Conservation (phyloP, 2,113 vertebrate genomes). For the Sciurus niger region DNA sequence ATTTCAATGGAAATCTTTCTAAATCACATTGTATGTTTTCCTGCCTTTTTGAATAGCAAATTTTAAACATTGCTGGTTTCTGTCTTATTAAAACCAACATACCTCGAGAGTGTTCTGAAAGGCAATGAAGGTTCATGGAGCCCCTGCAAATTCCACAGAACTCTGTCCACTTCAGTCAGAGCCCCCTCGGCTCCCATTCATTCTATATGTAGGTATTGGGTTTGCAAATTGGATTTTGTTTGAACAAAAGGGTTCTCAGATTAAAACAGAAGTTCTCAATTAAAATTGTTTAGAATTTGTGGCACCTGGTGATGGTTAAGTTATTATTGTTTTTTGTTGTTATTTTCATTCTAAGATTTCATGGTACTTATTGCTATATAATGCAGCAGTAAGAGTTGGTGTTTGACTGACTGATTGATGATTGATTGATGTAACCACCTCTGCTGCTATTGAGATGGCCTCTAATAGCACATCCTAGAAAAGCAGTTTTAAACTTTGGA, state of each 20-base stretch:
- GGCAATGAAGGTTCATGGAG: background rate
- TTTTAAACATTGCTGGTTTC: background rate
- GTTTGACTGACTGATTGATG: background rate
- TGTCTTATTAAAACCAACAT: background rate
- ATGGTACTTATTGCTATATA: background rate
- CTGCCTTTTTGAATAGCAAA: background rate
- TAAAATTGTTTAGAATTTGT: background rate
- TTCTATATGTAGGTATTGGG: background rate
- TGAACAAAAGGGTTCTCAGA: slow-evolving; percentile 29
- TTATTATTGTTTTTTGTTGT: background rate
- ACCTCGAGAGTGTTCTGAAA: background rate
- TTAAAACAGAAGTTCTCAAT: background rate
- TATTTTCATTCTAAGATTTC: background rate
- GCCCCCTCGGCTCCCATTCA: background rate
- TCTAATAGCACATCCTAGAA: background rate
- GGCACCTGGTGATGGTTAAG: background rate
- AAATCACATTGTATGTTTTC: background rate
- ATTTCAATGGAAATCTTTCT: background rate
- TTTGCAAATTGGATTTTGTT: slow-evolving; percentile 25
- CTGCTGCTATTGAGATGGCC: background rate
- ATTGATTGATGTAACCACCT: background rate
- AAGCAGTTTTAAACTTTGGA: background rate
- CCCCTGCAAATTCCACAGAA: background rate
- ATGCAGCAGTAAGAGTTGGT: background rate
- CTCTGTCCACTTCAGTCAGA: background rate